Base-by-base conservation (phyloP, 2,888 invertebrate genomes). In the Acanthosepion lycidas region DNA sequence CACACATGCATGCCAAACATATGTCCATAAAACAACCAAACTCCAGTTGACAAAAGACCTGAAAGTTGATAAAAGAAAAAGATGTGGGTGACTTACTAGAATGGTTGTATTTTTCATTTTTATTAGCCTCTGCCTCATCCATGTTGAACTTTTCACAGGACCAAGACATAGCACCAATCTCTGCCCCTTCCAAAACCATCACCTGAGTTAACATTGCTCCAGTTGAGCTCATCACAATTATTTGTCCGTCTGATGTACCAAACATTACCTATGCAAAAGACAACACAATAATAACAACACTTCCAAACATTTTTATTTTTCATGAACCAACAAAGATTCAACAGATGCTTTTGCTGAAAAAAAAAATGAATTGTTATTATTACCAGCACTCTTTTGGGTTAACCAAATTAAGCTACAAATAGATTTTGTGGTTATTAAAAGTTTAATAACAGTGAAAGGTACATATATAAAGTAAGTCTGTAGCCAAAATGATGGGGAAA, bases 131-230 rank as follows among this genome's bases (percentile, higher is more conserved):
- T 0, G 96, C 96, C 97, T 99, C 99, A 97, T 99, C 99, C 99
- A 99, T 99, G 98, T 99, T 99, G 97, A 99, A 99, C 97, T 99
- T 99, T 97, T 99, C 99, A 97, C 99, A 99, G 48, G 99, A 99
- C 99, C 99, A 99, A 33, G 99, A 98, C 99, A 99, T 99, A 94
- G 98, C 98, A 5, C 98, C 98, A 96, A 99, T 99, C 94, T 99
- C 98, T 96, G 99, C 98, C 91, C 98, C 98, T 95, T 98, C 98
- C 53, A 97, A 96, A n/a, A 99, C 97, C 97, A 98, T 98, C n/a
- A 99, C 98, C 98, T 99, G 99, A 20, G 99, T 98, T 42, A 99
- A 98, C 99, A 99, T 99, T 91, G 99, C 99, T 0, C 97, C 99
- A 96, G 99, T 99, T 0, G 99, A 99, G 97, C 99, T 99, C 99